Percentiles rank a stretch among this genome's conserved stretches.
phyloP scores from a whole-genome alignment of 1,140 invertebrate genomes.

The Branchinecta lindahli region DNA sequence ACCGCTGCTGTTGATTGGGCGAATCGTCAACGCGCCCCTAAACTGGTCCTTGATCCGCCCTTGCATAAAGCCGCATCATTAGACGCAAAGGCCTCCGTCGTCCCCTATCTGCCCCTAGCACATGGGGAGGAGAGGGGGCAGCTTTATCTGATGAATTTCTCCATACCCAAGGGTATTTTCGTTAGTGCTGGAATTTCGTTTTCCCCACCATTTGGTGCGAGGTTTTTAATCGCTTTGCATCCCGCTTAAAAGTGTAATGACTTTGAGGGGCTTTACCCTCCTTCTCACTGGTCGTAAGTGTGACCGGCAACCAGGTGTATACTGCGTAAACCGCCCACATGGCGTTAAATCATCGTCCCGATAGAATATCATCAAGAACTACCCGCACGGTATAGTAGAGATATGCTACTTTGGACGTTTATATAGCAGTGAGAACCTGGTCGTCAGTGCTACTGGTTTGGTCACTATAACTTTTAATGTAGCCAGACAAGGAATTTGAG shows the following conservation, averaged over 20 bases:
- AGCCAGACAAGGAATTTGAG: too few relatives aligned
- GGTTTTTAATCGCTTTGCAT: slow-evolving; percentile 1
- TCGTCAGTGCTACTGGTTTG: too few relatives aligned
- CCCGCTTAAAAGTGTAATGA: not conserved
- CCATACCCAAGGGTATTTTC: not conserved
- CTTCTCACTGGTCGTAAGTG: too few relatives aligned
- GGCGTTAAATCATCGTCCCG: too few relatives aligned
- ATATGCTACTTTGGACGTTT: too few relatives aligned
- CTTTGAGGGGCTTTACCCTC: too few relatives aligned
- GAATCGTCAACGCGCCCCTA: not conserved
- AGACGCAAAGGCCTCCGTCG: not conserved
- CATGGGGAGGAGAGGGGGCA: not conserved
- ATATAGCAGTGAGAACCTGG: too few relatives aligned
- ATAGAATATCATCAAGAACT: too few relatives aligned
- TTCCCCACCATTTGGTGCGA: not conserved
- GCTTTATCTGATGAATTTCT: not conserved
- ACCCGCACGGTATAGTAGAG: too few relatives aligned
- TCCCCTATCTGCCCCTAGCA: not conserved
- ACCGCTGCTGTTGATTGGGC: not conserved
- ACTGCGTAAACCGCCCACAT: too few relatives aligned
- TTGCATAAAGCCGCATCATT: not conserved
- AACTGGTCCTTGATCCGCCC: not conserved
- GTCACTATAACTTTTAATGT: too few relatives aligned
- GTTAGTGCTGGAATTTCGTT: not conserved
- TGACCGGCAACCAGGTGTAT: too few relatives aligned